phyloP scores from a whole-genome alignment of 2,113 vertebrate genomes.

The Apteryx owenii region DNA sequence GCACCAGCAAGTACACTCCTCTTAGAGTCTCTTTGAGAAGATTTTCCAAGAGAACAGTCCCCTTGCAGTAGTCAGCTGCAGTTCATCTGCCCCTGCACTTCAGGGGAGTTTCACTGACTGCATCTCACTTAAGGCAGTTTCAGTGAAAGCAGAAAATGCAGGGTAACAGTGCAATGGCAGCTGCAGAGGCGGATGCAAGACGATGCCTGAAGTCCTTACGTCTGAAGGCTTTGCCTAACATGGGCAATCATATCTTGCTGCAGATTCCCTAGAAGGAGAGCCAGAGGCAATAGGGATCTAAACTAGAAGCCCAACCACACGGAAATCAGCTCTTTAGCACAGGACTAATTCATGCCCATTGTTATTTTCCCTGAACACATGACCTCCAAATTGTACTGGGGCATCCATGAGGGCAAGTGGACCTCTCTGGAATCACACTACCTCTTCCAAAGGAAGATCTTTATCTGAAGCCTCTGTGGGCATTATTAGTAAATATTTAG shows the following conservation, averaged over 20 bases:
- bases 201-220: neutral
- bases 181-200: neutral
- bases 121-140: neutral
- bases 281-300: neutral
- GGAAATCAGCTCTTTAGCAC: neutral
- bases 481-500: neutral
- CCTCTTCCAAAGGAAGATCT: neutral
- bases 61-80: neutral
- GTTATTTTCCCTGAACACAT: neutral
- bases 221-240: neutral
- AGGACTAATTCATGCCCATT: neutral
- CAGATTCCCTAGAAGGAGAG: neutral
- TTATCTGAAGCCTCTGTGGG: neutral
- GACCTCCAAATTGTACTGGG: neutral
- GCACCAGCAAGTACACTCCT: neutral
- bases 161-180: neutral
- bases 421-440: neutral
- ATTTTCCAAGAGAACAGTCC: neutral
- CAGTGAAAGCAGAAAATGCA: neutral
- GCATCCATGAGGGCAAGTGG: neutral
- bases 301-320: neutral
- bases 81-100: neutral
- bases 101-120: neutral
- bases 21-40: neutral
- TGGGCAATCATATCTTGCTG: neutral